Evolutionary conservation across 2,888 invertebrate species (phyloP).

Genomic region (Halocaridina rubra): DNA sequence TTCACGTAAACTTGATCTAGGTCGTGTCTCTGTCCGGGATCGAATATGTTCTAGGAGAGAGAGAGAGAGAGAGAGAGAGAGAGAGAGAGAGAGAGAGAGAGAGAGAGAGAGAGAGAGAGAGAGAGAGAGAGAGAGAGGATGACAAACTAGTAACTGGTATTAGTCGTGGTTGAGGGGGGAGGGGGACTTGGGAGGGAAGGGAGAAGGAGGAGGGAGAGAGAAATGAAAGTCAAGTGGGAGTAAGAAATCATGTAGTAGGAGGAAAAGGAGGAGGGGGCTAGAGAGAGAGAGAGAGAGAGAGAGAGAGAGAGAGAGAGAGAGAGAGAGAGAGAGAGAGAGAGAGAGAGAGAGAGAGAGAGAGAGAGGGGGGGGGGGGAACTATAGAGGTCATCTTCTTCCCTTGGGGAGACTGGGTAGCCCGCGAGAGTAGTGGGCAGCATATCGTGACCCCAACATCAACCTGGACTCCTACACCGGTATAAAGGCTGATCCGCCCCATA

Average conservation of each 20-base stretch:
- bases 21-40: no score
- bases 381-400: background rate
- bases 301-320: background rate
- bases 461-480: no score
- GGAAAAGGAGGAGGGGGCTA: background rate
- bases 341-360: background rate
- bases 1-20: no score
- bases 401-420: no score
- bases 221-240: background rate
- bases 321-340: background rate
- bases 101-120: background rate
- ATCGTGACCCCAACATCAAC: no score
- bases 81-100: background rate
- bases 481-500: no score
- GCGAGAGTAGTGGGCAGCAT: no score
- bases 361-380: background rate
- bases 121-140: background rate
- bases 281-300: no score
- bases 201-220: background rate
- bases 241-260: background rate
- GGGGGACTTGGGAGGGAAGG: background rate
- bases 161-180: background rate
- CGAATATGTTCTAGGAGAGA: no score
- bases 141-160: background rate
- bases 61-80: background rate